Percentiles rank a stretch among this genome's conserved stretches.
Evolutionary conservation across 2,797 vertebrate genomes (phyloP).

Genomic region (Botia almorhae): DNA sequence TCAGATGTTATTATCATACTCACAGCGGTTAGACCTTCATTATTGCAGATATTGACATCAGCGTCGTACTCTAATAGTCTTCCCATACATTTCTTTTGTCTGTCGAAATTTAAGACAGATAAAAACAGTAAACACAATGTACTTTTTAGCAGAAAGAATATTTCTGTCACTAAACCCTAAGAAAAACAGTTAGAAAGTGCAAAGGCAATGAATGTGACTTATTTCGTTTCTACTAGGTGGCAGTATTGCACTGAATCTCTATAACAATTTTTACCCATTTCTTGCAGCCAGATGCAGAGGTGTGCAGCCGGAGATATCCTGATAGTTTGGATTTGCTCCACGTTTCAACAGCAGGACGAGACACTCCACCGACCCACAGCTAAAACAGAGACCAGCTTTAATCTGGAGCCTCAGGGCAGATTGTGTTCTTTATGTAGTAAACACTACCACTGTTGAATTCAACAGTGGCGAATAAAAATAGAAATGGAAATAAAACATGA

Average conservation of each 20-base stretch:
- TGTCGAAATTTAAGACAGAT: conserved; percentile 65
- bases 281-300: conserved; percentile 96
- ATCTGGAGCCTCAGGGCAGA: too few relatives aligned
- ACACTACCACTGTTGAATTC: too few relatives aligned
- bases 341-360: conserved; percentile 92
- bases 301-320: conserved; percentile 98
- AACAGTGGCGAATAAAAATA: not conserved
- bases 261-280: conserved; percentile 85
- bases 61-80: conserved; percentile 93
- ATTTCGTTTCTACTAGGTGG: conserved; percentile 33
- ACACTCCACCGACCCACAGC: conserved; percentile 98
- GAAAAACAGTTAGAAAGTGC: too few relatives aligned
- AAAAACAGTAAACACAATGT: not conserved
- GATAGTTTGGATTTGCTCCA: conserved; percentile 98
- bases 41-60: conserved; percentile 99
- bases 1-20: conserved; percentile 68
- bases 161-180: too few relatives aligned
- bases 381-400: conserved; percentile 61
- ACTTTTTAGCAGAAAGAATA: not conserved
- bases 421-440: too few relatives aligned
- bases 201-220: too few relatives aligned
- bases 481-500: too few relatives aligned
- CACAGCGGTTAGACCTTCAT: conserved; percentile 97
- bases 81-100: conserved; percentile 99
- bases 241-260: not conserved